Conservation (phyloP, 2,888 invertebrate species). For the Hyposoter dolosus region DNA sequence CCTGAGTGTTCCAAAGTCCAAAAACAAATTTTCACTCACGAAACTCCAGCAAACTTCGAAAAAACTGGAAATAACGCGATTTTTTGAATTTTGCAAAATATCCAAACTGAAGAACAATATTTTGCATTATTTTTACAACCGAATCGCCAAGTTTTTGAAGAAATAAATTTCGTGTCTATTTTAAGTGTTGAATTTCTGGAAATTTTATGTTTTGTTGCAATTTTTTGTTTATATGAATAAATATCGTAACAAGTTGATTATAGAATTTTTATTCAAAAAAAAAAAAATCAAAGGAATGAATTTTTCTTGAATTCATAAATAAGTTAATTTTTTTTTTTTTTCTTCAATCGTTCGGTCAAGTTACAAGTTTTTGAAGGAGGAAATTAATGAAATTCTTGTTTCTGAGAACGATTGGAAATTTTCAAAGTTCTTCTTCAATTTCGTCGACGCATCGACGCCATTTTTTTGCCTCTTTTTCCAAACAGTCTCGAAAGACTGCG, state of each 20-base stretch:
- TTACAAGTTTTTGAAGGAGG: neutral
- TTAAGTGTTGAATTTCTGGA: neutral
- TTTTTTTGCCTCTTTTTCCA: slow-evolving; percentile 15
- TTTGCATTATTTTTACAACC: neutral
- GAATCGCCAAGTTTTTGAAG: too few species aligned
- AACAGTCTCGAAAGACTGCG: neutral
- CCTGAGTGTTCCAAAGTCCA: too few species aligned
- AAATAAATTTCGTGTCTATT: neutral
- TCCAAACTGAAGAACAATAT: neutral
- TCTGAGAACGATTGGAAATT: neutral
- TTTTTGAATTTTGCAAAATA: too few species aligned
- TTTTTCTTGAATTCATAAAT: too few species aligned
- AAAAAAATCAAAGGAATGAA: too few species aligned
- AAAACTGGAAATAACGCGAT: too few species aligned
- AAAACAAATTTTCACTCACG: too few species aligned
- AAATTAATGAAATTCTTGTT: neutral
- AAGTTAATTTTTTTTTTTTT: neutral
- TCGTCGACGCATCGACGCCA: slow-evolving; percentile 10
- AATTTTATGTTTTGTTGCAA: neutral
- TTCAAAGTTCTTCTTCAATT: slow-evolving; percentile 11
- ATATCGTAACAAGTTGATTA: neutral
- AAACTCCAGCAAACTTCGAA: too few species aligned
- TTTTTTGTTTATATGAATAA: neutral
- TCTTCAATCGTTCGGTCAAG: neutral
- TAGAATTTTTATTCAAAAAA: too few species aligned